phyloP scores from a whole-genome alignment of 2,113 vertebrate genomes.

The Gymnogyps californianus region DNA sequence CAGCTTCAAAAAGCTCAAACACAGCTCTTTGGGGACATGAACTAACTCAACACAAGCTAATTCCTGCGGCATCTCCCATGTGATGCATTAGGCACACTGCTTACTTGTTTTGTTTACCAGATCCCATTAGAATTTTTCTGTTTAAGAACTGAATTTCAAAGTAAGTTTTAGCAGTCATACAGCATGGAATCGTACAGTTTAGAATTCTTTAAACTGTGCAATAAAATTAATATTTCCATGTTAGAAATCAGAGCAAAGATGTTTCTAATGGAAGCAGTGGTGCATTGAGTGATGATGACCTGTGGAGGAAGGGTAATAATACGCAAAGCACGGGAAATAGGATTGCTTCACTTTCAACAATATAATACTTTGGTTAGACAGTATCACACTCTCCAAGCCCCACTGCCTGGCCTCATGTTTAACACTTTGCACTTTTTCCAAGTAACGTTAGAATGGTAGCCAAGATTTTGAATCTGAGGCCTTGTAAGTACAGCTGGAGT shows the following conservation, averaged over 20 bases:
- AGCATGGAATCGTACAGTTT: neutral
- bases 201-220: neutral
- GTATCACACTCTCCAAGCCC: neutral
- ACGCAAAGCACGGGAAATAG: conserved; percentile 18
- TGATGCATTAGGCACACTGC: neutral
- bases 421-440: conserved; percentile 7
- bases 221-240: neutral
- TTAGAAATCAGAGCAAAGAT: neutral
- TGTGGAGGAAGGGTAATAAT: neutral
- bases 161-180: neutral
- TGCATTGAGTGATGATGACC: neutral
- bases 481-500: neutral
- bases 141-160: neutral
- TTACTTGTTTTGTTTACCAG: conserved; percentile 20
- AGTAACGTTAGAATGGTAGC: neutral
- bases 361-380: neutral
- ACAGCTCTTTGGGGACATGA: conserved; percentile 72
- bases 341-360: conserved; percentile 14
- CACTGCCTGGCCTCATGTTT: neutral
- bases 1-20: conserved; percentile 83
- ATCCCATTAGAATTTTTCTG: conserved; percentile 1
- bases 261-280: neutral
- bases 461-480: neutral
- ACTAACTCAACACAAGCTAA: conserved; percentile 73
- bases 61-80: conserved; percentile 68